Evolutionary conservation across 2,888 invertebrate genomes (phyloP), one percentile per base, ranked within the genome.

Genomic region (Archaeoteleia sp.): DNA sequence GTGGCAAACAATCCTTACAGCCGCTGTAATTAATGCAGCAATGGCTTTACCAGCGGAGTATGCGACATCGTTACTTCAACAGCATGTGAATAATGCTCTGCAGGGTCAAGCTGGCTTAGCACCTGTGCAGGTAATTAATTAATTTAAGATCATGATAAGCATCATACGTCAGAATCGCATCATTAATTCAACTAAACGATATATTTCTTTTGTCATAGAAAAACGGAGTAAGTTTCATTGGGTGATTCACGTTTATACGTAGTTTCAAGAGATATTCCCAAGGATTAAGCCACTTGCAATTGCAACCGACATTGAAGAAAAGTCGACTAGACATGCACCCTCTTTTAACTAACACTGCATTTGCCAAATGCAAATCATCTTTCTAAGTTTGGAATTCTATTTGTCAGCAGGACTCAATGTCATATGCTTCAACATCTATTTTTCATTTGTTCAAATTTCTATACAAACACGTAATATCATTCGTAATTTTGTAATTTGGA

Each of bases 1-100:
- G 70, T 78, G 90, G 68, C 90, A 89, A 69, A 87, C 91, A 83
- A 92, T 95, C 51, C 87, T 95, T 67, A 95, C 95, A 29, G 94
- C 95, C 29, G 94, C 95, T 46, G 91, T 96, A 45, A 95, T 96
- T 71, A 93, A 95, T 75, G 95, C 96, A 3, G 95, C 96, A 25
- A 93, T 96, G 90, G 92, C 93, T 75, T 88, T 96, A 78, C 96
- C 96, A 14, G 91, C 92, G 66, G 90, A 91, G 13, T 86, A 95
- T 78, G 95, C 95, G 14, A 92, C 94, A 0, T 91, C 93, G 1
- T 88, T 95, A 66, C 86, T 96, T n/a, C 95, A 95, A 78, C 94
- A 95, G 81, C 95, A 95, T 85, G 95, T 95, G 0, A 95, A 94
- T 83, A 92, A 93, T 8, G 93, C 93, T 8, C 85, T 93, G 60